phyloP scores from a whole-genome alignment of 2,797 vertebrate species.

The Lutjanus argentimaculatus region DNA sequence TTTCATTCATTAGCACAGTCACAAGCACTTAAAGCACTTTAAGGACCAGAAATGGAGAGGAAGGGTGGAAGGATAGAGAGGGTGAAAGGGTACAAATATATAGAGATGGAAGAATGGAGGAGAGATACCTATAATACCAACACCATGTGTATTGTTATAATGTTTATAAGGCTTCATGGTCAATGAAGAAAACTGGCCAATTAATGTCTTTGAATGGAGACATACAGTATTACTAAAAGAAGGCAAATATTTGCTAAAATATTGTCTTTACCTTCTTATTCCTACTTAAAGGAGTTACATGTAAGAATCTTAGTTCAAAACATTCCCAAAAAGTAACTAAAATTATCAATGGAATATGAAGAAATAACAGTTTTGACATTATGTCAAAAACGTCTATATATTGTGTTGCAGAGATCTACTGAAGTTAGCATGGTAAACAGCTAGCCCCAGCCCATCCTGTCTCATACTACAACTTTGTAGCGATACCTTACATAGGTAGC shows the following conservation, averaged over 20 bases:
- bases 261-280: neutral
- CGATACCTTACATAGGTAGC: no score
- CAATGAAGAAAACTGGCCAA: conserved; percentile 75
- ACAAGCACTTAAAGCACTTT: conserved; percentile 99
- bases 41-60: conserved; percentile 91
- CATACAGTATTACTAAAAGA: conserved; percentile 3
- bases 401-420: no score
- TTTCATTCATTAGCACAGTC: conserved; percentile 99
- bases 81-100: conserved; percentile 81
- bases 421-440: no score
- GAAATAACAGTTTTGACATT: no score
- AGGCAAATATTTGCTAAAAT: neutral
- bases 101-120: conserved; percentile 64
- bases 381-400: no score
- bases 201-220: conserved; percentile 33
- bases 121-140: conserved; percentile 77
- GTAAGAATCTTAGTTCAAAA: no score
- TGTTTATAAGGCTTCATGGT: conserved; percentile 67
- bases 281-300: neutral
- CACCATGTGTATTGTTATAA: conserved; percentile 79
- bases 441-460: no score
- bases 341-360: no score
- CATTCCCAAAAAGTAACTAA: no score
- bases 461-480: no score
- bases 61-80: conserved; percentile 75